Percentiles rank a stretch among this genome's conserved stretches.
Evolutionary conservation across 2,888 invertebrate species (phyloP).

Genomic region (Cepaea hortensis): DNA sequence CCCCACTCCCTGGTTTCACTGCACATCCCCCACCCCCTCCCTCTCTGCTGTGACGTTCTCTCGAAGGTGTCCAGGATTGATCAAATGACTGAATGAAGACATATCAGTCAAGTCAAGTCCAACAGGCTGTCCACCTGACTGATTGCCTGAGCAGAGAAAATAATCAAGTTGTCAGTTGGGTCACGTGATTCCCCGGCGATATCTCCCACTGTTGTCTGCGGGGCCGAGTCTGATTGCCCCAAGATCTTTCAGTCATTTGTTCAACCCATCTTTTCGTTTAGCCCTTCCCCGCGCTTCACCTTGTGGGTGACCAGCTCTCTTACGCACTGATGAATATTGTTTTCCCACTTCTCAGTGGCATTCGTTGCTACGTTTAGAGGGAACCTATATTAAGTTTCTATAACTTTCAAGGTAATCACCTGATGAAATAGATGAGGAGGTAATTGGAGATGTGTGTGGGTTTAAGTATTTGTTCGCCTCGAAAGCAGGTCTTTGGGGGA

Average conservation of each 20-base stretch:
- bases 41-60: too few species aligned
- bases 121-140: neutral
- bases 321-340: neutral
- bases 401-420: too few species aligned
- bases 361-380: too few species aligned
- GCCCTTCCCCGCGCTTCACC: neutral
- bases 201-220: neutral
- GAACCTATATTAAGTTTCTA: too few species aligned
- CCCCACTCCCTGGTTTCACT: too few species aligned
- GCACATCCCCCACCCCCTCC: too few species aligned
- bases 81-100: neutral
- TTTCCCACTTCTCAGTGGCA: too few species aligned
- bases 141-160: neutral
- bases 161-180: neutral
- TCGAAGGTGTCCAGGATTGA: too few species aligned
- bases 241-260: neutral
- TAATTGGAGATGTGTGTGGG: too few species aligned
- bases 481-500: too few species aligned
- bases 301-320: neutral
- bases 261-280: neutral
- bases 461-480: too few species aligned
- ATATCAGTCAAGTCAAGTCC: neutral
- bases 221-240: neutral
- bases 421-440: too few species aligned
- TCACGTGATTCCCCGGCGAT: constrained; percentile 1